Percentiles rank a stretch among this genome's conserved stretches.
Evolutionary conservation across 2,797 vertebrate species (phyloP).

Genomic region (Spheniscus humboldti): DNA sequence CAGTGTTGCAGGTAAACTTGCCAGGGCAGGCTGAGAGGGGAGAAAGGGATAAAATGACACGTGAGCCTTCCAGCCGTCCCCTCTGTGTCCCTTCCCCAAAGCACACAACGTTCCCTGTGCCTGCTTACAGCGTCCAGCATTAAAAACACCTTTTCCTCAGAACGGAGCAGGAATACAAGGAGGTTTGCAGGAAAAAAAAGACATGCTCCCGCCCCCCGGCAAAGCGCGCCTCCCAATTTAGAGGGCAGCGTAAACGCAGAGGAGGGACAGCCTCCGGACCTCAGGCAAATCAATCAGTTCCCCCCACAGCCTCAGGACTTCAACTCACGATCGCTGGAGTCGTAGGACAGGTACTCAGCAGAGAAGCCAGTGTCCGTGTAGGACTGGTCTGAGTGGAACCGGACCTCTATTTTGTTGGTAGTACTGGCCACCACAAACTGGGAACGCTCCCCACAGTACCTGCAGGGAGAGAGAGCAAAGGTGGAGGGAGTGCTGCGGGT

Average conservation of each 20-base stretch:
- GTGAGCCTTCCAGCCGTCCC: background rate
- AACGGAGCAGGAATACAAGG: background rate
- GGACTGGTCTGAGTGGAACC: conserved; percentile 83
- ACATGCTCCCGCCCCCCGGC: rapidly evolving
- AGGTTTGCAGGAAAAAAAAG: background rate
- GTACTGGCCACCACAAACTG: conserved; percentile 74
- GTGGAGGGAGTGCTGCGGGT: too few species aligned
- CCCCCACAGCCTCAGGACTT: background rate
- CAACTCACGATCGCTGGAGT: conserved; percentile 84
- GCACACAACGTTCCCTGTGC: rapidly evolving
- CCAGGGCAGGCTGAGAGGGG: conserved; percentile 82
- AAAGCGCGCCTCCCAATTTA: background rate
- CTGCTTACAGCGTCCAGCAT: background rate
- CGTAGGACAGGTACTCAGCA: conserved; percentile 80
- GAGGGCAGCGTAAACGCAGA: background rate
- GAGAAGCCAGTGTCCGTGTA: conserved; percentile 87
- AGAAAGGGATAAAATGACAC: background rate
- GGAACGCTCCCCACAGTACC: conserved; percentile 80
- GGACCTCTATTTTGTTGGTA: conserved; percentile 74
- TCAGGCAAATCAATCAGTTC: background rate
- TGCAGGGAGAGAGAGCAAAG: conserved; percentile 33
- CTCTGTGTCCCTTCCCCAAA: rapidly evolving
- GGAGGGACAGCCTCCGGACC: background rate
- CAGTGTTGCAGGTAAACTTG: conserved; percentile 81
- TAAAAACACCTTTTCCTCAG: background rate